Base-by-base conservation (phyloP, 1,140 invertebrate genomes). In the Galendromus occidentalis region DNA sequence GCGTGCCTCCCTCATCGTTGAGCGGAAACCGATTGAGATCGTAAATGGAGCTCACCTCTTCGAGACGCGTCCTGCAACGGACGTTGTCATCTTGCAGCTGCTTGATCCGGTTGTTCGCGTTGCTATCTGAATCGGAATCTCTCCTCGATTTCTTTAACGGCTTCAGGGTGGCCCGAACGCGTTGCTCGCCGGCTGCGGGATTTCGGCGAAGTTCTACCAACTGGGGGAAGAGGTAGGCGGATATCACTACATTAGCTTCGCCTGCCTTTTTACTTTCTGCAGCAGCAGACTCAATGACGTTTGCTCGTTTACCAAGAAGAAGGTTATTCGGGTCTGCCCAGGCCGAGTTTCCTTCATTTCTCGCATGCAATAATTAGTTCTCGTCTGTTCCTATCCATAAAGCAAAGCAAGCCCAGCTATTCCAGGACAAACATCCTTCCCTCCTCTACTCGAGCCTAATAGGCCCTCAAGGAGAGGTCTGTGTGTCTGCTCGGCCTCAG, bases 181-280 rank as follows among this genome's bases (percentile, higher is more conserved):
- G 76, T 70, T 87, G 86, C 72, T 89, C 87, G 5, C 82, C 82
- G 1, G 87, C 86, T 70, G 85, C 84, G 1, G 89, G 88, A 79
- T 93, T 92, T 68, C 88, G 80, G 69, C 86, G 83, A 28, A 94
- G 78, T 76, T 94, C 90, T 69, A 94, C 81, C 25, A 91, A 76
- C 88, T 91, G 75, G 33, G 33, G 9, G 9, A 39, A 9, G 29
- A 64, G 64, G 25, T 18, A 30, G 45, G 64, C 22, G 66, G 42
- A 59, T 59, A 17, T 65, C 65, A 9, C 33, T 6, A 9, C 33
- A 39, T 39, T 39, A 39, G 33, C 9, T 9, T 4, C 4, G 33
- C 9, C 9, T 39, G 33, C 9, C 9, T 9, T 4, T 39, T 39
- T 39, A 4, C 4, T 39, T 39, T 39, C 9, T 39, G 33, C n/a